Percentiles rank a stretch among this genome's conserved stretches.
These are phyloP conservation scores for Pelochelys cantorii DNA, from an alignment of 2,797 vertebrate species.

Conservation along the genomic window DNA sequence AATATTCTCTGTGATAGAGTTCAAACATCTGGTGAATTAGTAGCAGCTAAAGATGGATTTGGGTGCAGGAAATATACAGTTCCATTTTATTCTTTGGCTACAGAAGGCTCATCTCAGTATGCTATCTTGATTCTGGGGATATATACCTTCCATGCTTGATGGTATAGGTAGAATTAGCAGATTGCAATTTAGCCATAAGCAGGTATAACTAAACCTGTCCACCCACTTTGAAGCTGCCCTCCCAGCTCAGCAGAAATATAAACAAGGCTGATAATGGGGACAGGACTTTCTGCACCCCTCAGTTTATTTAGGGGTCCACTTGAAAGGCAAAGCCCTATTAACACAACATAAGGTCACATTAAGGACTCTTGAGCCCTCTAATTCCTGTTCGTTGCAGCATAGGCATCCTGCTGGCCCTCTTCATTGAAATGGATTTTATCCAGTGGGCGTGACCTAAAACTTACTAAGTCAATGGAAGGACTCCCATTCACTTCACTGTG, in stretches of 20 bases:
- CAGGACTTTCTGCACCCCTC: not conserved
- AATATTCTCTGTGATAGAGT: not conserved
- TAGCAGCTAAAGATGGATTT: not conserved
- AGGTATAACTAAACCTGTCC: not conserved
- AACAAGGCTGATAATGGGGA: not conserved
- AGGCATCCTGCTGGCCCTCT: not conserved
- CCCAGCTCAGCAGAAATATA: not conserved
- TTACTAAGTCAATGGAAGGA: not conserved
- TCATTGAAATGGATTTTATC: not conserved
- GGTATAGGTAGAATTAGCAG: not conserved
- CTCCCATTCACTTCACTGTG: not conserved
- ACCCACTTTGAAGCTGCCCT: not conserved
- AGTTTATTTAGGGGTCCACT: not conserved
- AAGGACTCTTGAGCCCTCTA: not conserved
- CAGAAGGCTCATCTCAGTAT: not conserved
- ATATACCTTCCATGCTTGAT: not conserved
- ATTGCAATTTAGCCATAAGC: not conserved
- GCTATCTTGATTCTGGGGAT: not conserved
- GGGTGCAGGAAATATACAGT: too few relatives aligned
- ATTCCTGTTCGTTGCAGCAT: not conserved
- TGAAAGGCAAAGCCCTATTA: accelerated
- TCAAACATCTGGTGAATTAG: not conserved
- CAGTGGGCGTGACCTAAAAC: not conserved
- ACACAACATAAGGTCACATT: too few relatives aligned
- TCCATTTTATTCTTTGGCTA: not conserved